Evolutionary conservation across 2,888 invertebrate species (phyloP).

Genomic region (Cyclophora punctaria): DNA sequence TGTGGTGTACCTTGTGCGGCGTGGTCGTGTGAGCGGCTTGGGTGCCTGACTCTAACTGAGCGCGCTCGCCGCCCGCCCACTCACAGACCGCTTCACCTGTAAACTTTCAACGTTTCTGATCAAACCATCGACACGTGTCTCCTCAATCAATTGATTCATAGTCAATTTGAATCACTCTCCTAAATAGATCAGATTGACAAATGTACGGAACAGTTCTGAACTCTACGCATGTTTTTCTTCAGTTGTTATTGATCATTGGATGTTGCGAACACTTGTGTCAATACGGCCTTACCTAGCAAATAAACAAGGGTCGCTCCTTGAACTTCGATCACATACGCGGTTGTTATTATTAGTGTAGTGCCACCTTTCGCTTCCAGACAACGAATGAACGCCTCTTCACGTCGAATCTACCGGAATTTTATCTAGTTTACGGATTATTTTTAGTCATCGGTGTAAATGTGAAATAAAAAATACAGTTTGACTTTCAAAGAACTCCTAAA

Average conservation of each 20-base stretch:
- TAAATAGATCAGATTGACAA: too few relatives aligned
- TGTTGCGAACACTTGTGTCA: constrained; percentile 10
- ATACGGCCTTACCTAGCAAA: constrained; percentile 36
- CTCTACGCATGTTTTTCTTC: too few relatives aligned
- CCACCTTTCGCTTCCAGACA: constrained; percentile 41
- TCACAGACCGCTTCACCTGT: constrained; percentile 52
- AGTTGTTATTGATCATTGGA: neutral
- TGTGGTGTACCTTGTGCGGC: constrained; percentile 67
- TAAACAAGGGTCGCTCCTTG: constrained; percentile 44
- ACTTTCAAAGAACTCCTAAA: too few relatives aligned
- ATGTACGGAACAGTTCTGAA: too few relatives aligned
- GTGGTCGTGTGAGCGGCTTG: constrained; percentile 71
- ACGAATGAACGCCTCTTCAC: constrained; percentile 45
- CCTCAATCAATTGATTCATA: constrained; percentile 25
- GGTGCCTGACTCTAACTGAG: constrained; percentile 68
- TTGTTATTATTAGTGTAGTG: constrained; percentile 27
- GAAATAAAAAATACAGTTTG: too few relatives aligned
- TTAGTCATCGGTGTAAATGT: constrained; percentile 24
- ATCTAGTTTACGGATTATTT: constrained; percentile 57
- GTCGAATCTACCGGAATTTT: constrained; percentile 49
- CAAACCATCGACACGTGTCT: constrained; percentile 25
- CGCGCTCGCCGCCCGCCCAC: constrained; percentile 51
- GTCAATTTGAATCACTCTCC: too few relatives aligned
- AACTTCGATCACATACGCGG: constrained; percentile 45
- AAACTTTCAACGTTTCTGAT: constrained; percentile 46